These are phyloP conservation scores for Parnassius orleans DNA, from an alignment of 2,888 invertebrate genomes.

Conservation along the genomic window DNA sequence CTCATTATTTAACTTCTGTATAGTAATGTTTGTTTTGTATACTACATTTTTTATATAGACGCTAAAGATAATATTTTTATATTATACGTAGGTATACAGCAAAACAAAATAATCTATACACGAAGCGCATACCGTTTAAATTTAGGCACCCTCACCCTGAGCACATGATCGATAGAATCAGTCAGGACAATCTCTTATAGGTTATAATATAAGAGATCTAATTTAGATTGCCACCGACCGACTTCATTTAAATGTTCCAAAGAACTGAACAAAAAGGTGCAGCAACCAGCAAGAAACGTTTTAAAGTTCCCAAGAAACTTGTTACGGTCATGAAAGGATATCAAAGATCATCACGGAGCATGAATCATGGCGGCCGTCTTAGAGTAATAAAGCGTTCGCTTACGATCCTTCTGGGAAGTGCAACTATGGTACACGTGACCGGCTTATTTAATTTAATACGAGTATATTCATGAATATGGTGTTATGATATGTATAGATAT, in stretches of 20 bases:
- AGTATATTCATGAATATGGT: background rate
- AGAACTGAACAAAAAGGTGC: slow-evolving; percentile 8
- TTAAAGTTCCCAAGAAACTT: slow-evolving; percentile 27
- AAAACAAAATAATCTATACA: background rate
- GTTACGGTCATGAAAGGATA: slow-evolving; percentile 17
- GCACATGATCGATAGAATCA: too few relatives aligned
- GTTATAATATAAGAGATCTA: background rate
- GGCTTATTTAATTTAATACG: background rate
- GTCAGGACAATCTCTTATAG: background rate
- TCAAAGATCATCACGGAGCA: slow-evolving; percentile 5
- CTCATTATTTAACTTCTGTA: too few relatives aligned
- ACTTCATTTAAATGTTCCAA: slow-evolving; percentile 1
- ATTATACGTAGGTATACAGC: background rate
- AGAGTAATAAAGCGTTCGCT: slow-evolving; percentile 13
- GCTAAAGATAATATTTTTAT: background rate
- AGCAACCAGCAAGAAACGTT: slow-evolving; percentile 4
- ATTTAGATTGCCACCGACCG: background rate
- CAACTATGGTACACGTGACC: slow-evolving; percentile 16
- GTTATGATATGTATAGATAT: background rate
- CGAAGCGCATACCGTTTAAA: background rate
- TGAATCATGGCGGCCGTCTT: slow-evolving; percentile 7
- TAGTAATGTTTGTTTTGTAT: too few relatives aligned
- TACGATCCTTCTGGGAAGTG: slow-evolving; percentile 15
- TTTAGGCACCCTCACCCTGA: background rate
- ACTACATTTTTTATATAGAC: too few relatives aligned